Percentiles rank a stretch among this genome's conserved stretches.
Conservation (phyloP, 2,888 invertebrate genomes). For the Rhagonycha lutea region DNA sequence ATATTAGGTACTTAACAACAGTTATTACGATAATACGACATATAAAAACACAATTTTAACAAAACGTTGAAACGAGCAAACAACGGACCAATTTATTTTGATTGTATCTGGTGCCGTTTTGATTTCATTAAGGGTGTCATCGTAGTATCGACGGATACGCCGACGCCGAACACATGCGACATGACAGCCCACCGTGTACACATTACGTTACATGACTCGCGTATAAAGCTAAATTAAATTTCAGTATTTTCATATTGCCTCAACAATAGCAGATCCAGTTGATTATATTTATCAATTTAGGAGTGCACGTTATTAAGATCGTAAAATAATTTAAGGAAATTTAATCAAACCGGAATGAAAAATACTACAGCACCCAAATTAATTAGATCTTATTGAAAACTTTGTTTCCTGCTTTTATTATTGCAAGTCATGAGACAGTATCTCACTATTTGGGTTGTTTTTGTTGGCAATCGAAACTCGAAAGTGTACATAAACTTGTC, state of each 20-base stretch:
- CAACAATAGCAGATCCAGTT: constrained; percentile 30
- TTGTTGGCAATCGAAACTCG: neutral
- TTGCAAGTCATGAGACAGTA: neutral
- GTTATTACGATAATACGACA: constrained; percentile 38
- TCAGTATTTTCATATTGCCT: constrained; percentile 47
- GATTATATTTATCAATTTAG: constrained; percentile 27
- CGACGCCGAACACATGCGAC: constrained; percentile 49
- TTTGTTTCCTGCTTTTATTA: neutral
- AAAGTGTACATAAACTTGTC: constrained; percentile 24
- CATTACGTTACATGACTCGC: constrained; percentile 43
- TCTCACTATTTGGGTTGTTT: neutral
- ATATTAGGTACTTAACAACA: constrained; percentile 31
- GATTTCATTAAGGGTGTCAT: constrained; percentile 54
- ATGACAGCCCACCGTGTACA: constrained; percentile 41
- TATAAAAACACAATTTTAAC: constrained; percentile 46
- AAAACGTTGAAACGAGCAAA: constrained; percentile 40
- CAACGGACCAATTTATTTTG: constrained; percentile 49
- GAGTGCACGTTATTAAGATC: neutral
- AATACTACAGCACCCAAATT: neutral
- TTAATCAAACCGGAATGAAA: neutral
- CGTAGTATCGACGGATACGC: constrained; percentile 43
- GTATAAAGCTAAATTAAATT: constrained; percentile 53
- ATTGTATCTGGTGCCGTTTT: constrained; percentile 51
- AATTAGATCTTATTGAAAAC: neutral
- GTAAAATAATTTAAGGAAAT: neutral